Evolutionary conservation across 2,113 vertebrate genomes (phyloP), one percentile per base, ranked within the genome.

Genomic region (Perca fluviatilis): DNA sequence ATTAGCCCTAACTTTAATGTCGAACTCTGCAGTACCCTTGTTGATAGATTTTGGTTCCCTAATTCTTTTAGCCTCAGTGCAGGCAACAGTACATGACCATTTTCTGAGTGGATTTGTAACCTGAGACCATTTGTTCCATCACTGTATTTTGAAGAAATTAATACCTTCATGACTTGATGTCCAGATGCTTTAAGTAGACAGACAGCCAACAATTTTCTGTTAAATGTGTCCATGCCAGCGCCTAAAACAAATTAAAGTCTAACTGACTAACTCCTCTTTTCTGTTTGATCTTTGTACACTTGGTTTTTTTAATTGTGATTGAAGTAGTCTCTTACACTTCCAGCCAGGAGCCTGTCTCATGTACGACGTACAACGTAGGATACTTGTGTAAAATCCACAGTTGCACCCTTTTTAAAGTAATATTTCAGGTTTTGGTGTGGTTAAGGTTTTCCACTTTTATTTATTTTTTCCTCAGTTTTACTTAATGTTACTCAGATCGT

Each of bases 181-280:
- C n/a, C 66, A 77, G 62, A 83, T 58, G 60, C 54, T 64, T 64
- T 43, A 68, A 62, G 25, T 49, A 65, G 54, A 25, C 0, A 65
- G 54, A 25, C 0, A 5, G 50, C 70, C 77, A 74, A 79, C 46
- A 66, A 25, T 63, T 71, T 80, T 70, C 56, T 90, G 73, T 87
- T 56, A 74, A 72, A 43, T 85, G 66, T 88, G 82, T 80, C 47
- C 64, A 75, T 83, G 87, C 86, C 85, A 88, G 83, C 43, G 51
- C 77, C 77, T 61, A 19, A 57, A 62, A 69, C 30, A 12, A 88
- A 78, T 79, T 71, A 92, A 94, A 91, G 75, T 88, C 75, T 58
- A 77, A 80, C 25, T 81, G 56, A 74, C 13, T 40, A 69, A 76
- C 11, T 62, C 15, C 33, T 40, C 23, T 12, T 43, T 21, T 64